Evolutionary conservation across 2,888 invertebrate genomes (phyloP).

Genomic region (Lasiommata megera): DNA sequence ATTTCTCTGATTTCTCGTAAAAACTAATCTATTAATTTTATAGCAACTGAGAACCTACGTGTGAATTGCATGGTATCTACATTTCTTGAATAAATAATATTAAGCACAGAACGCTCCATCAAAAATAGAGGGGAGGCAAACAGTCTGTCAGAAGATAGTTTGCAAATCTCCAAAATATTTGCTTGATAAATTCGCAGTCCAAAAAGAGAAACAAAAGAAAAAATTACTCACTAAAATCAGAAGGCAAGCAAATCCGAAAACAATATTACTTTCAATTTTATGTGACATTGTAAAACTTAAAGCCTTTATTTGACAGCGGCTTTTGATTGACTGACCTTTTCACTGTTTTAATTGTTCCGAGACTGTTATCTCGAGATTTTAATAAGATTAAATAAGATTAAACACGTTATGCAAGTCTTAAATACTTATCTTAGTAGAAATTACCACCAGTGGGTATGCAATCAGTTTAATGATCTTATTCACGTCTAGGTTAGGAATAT

Average conservation of each 20-base stretch:
- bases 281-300: constrained; percentile 3
- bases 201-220: background rate
- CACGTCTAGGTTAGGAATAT: background rate
- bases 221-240: constrained; percentile 35
- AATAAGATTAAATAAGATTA: constrained; percentile 41
- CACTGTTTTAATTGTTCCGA: constrained; percentile 18
- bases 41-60: too few relatives aligned
- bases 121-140: too few relatives aligned
- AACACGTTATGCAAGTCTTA: constrained; percentile 38
- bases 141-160: too few relatives aligned
- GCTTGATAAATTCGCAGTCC: too few relatives aligned
- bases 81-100: too few relatives aligned
- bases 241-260: constrained; percentile 21
- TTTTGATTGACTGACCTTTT: constrained; percentile 27
- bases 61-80: too few relatives aligned
- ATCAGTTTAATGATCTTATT: constrained; percentile 1
- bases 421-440: constrained; percentile 24
- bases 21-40: too few relatives aligned
- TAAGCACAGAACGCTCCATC: too few relatives aligned
- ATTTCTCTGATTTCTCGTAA: too few relatives aligned
- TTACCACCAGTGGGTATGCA: background rate
- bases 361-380: constrained; percentile 28
- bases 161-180: too few relatives aligned
- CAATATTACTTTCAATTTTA: background rate
- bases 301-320: constrained; percentile 1